Percentiles rank a stretch among this genome's conserved stretches.
Evolutionary conservation across 2,113 vertebrate species (phyloP).

Genomic region (Ptyas mucosa): DNA sequence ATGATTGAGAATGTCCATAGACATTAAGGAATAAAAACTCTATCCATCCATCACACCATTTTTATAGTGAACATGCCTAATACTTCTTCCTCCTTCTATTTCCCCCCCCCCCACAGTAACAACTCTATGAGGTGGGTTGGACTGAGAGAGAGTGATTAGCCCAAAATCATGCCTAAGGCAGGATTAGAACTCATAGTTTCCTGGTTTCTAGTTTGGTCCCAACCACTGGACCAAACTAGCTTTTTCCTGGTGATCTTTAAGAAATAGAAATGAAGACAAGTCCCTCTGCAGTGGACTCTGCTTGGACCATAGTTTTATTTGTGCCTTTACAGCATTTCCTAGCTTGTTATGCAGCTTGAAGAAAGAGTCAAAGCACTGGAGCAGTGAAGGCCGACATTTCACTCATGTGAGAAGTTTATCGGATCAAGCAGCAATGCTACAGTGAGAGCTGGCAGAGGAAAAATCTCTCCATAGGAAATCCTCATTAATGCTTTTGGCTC

Average conservation of each 20-base stretch:
- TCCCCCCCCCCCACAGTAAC: fast-evolving
- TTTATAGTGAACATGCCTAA: no score
- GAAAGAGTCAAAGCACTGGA: not conserved
- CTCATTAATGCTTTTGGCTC: not conserved
- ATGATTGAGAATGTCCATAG: no score
- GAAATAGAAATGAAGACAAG: not conserved
- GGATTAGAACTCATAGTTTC: not conserved
- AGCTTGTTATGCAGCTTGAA: not conserved
- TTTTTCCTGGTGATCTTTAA: not conserved
- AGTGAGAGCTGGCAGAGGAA: not conserved
- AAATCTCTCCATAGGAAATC: not conserved
- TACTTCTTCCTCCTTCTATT: no score
- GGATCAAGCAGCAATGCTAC: not conserved
- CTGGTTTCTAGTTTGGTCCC: not conserved
- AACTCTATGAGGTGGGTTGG: no score
- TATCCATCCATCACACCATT: no score
- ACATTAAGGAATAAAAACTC: not conserved
- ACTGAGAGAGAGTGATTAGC: no score
- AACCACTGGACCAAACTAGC: not conserved
- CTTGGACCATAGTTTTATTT: not conserved
- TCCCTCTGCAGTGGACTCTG: no score
- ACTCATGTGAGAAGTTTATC: not conserved
- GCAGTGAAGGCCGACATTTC: not conserved
- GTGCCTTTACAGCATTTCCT: not conserved
- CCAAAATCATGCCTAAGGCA: not conserved